Evolutionary conservation across 2,888 invertebrate genomes (phyloP), one percentile per base, ranked within the genome.

Genomic region (Mimas tiliae): DNA sequence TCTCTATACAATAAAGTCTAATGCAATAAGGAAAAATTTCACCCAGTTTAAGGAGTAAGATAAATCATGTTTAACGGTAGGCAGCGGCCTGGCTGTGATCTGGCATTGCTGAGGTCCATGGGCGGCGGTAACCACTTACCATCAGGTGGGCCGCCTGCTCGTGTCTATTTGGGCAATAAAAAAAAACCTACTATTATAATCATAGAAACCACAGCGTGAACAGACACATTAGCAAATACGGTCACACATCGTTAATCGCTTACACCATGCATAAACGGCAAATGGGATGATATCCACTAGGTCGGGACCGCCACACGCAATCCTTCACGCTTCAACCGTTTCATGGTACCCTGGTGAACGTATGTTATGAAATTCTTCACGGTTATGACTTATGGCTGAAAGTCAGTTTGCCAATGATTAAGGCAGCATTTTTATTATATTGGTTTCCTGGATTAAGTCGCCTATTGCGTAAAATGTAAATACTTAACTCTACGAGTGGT

Each of bases 191-290:
- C 16, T 11, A 9, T 42, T 42, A 7, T 9, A 7, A 11, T 42
- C 8, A 42, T 27, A 27, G 27, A 27, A 27, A 27, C 27, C 27
- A 27, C 27, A 27, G 2, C 27, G 38, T 38, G 38, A 38, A 7
- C 38, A 9, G 45, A 11, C 14, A 45, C 19, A 34, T 55, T 34
- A 55, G 38, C 55, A 38, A 38, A 55, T 34, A 55, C 16, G 34
- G 55, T 55, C 55, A 55, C 55, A 38, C 38, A 19, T 55, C 16
- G 55, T 34, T 55, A 14, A 16, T n/a, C 38, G 34, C 8, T 55
- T 38, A 53, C 55, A 38, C 55, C 55, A 55, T 55, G 55, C 55
- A 55, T 55, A 55, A 50, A 50, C n/a, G 16, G 38, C 55, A 55
- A 16, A 33, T 55, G 34, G 16, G 34, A 38, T 55, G 52, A 55